Conservation (phyloP, 1,140 invertebrate species). For the Hormaphis cornu region DNA sequence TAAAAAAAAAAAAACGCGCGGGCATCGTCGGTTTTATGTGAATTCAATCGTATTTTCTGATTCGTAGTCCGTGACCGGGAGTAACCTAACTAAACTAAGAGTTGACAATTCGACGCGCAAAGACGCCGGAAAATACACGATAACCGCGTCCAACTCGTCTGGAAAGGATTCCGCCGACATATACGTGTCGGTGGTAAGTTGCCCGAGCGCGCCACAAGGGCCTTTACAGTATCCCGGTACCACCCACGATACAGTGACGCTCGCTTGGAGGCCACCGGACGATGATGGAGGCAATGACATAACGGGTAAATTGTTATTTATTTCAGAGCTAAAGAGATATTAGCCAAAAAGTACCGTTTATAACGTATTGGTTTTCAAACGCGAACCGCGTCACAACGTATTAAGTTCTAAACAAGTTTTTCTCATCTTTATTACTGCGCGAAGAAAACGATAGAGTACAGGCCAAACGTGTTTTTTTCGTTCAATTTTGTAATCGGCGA, state of each 20-base stretch:
- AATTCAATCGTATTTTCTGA: slow-evolving; percentile 28
- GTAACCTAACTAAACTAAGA: slow-evolving; percentile 72
- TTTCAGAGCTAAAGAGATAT: neutral
- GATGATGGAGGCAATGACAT: slow-evolving; percentile 95
- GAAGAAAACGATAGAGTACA: too few relatives aligned
- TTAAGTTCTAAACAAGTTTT: too few relatives aligned
- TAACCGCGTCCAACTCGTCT: slow-evolving; percentile 78
- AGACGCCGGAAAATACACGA: slow-evolving; percentile 86
- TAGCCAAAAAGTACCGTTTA: neutral
- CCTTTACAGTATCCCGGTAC: slow-evolving; percentile 73
- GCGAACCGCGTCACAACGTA: too few relatives aligned
- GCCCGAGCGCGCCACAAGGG: slow-evolving; percentile 77
- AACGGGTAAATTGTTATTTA: slow-evolving; percentile 52
- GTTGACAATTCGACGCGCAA: slow-evolving; percentile 81
- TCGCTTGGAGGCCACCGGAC: slow-evolving; percentile 85
- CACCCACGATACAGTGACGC: slow-evolving; percentile 70
- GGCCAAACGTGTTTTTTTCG: too few relatives aligned
- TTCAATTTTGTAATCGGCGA: neutral
- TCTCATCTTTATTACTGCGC: too few relatives aligned
- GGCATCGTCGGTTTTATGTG: neutral
- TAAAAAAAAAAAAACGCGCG: too few relatives aligned
- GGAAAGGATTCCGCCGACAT: slow-evolving; percentile 89
- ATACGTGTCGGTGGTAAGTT: slow-evolving; percentile 83
- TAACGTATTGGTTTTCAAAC: neutral
- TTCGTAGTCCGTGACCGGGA: slow-evolving; percentile 63